phyloP scores from a whole-genome alignment of 2,888 invertebrate genomes.

The Cerastis rubricosa region DNA sequence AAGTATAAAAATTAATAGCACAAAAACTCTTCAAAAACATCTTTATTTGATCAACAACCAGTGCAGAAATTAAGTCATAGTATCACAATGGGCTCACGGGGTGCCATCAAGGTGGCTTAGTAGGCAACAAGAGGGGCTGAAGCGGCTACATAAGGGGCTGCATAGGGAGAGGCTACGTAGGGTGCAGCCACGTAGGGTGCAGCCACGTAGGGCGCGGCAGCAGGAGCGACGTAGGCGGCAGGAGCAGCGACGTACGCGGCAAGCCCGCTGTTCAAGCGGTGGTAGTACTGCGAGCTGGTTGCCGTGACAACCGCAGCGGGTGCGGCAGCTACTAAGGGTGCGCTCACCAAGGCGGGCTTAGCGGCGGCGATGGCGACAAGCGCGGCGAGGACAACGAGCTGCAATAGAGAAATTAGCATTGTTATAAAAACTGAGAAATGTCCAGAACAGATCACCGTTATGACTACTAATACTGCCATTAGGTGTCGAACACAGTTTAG shows the following conservation, averaged over 20 bases:
- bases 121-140: conserved; percentile 71
- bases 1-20: neutral
- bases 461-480: too few relatives aligned
- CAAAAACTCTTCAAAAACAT: conserved; percentile 48
- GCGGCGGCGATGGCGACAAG: conserved; percentile 82
- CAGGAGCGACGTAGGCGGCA: conserved; percentile 79
- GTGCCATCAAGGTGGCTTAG: conserved; percentile 55
- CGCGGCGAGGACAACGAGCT: conserved; percentile 83
- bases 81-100: conserved; percentile 70
- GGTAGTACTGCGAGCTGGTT: conserved; percentile 93
- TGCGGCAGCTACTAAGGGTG: conserved; percentile 81
- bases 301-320: conserved; percentile 91
- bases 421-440: neutral
- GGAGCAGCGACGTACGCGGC: conserved; percentile 87
- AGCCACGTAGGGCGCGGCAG: conserved; percentile 76
- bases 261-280: conserved; percentile 91
- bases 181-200: conserved; percentile 74
- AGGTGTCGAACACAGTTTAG: neutral
- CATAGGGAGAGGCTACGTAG: conserved; percentile 67
- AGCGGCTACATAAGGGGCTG: conserved; percentile 68
- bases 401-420: conserved; percentile 51
- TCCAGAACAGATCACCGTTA: neutral
- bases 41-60: conserved; percentile 48
- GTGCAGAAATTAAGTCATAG: conserved; percentile 68
- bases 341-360: conserved; percentile 81